phyloP scores from a whole-genome alignment of 2,797 vertebrate species.

The Thalassophryne amazonica region DNA sequence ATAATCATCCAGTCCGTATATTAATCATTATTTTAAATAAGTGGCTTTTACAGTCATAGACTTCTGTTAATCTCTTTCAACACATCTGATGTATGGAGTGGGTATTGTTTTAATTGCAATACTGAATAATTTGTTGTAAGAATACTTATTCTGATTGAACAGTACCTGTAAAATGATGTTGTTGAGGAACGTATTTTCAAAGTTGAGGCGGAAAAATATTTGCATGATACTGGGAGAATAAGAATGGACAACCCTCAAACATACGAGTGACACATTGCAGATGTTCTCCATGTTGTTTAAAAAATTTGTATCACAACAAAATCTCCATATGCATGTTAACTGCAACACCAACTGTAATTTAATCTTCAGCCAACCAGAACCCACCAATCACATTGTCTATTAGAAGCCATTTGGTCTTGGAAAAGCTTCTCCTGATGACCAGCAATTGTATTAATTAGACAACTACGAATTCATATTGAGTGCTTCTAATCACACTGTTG shows the following conservation, averaged over 20 bases:
- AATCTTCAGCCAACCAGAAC: too few relatives aligned
- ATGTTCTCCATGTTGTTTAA: too few relatives aligned
- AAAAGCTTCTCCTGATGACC: too few relatives aligned
- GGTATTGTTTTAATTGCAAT: slow-evolving; percentile 12
- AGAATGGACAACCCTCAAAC: not conserved
- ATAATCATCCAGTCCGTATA: slow-evolving; percentile 28
- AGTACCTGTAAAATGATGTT: slow-evolving; percentile 7
- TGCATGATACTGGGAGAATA: slow-evolving; percentile 19
- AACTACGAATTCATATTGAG: too few relatives aligned
- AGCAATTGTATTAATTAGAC: too few relatives aligned
- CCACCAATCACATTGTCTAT: too few relatives aligned
- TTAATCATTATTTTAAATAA: slow-evolving; percentile 33
- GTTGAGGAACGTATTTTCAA: slow-evolving; percentile 8
- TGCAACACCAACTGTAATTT: too few relatives aligned
- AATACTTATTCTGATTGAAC: slow-evolving; percentile 22
- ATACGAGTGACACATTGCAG: too few relatives aligned
- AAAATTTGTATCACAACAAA: too few relatives aligned
- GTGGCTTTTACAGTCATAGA: slow-evolving; percentile 23
- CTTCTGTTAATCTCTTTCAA: slow-evolving; percentile 32
- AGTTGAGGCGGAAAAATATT: slow-evolving; percentile 15
- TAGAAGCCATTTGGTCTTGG: too few relatives aligned
- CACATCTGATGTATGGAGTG: slow-evolving; percentile 32
- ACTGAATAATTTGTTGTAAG: slow-evolving; percentile 28
- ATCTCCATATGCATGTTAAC: too few relatives aligned
- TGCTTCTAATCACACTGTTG: too few relatives aligned